Base-by-base conservation (phyloP, 1,140 invertebrate species). In the Ylistrum balloti region DNA sequence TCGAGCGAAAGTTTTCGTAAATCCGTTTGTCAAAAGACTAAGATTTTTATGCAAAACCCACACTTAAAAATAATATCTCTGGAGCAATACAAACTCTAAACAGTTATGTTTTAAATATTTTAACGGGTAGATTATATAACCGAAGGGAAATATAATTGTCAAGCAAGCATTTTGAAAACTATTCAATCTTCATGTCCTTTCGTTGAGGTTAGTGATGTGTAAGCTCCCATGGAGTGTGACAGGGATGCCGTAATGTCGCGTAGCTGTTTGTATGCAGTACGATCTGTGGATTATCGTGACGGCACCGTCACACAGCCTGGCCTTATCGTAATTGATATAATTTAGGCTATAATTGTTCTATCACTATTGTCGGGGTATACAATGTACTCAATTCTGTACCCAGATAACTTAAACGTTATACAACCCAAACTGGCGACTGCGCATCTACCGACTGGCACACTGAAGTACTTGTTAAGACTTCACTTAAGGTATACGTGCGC, bases 241-340 rank as follows among this genome's bases (percentile, higher is more conserved):
- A 74, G 56, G 56, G 56, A 28, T 22, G 22, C n/a, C 17, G 56
- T 74, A 5, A n/a, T 28, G 56, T 17, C 22, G 56, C 28, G 17
- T 45, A 45, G 41, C 22, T 74, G 22, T 74, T 45, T 45, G 13
- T 38, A 3, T 20, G 9, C n/a, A 74, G 5, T 5, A 28, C 22
- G 56, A 74, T 74, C 56, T 74, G 22, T 74, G 56, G 9, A n/a
- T 28, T 74, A 74, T 74, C 56, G n/a, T 1, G 56, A 74, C 56
- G 56, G 56, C 28, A 74, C 56, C 56, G 56, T 74, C 28, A 74
- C 22, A 74, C 2, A 11, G 22, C 56, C 22, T 74, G 9, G 9
- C 28, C 56, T n/a, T 74, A 74, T 74, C 56, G n/a, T 74, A 74
- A 74, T 74, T 74, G 56, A 74, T 74, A 74, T 28, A 74, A 74